Evolutionary conservation across 2,888 invertebrate species (phyloP).

Genomic region (Calephelis perditalis): DNA sequence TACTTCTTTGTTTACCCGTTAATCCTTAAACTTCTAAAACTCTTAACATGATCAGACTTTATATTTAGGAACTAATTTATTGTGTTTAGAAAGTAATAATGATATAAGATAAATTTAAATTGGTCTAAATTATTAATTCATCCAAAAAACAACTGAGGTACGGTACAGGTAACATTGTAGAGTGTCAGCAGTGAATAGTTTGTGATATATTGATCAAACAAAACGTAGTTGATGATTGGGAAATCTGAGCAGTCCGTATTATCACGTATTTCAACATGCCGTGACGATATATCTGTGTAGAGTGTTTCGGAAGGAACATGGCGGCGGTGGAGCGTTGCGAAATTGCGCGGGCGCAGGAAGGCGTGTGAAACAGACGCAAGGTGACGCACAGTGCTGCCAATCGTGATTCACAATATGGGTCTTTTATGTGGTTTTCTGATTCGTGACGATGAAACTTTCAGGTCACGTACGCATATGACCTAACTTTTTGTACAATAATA

Average conservation of each 20-base stretch:
- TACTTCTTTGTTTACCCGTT: no score
- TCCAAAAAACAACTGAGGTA: no score
- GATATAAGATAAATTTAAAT: no score
- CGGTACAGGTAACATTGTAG: no score
- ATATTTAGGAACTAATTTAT: no score
- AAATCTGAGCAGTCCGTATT: slow-evolving; percentile 5
- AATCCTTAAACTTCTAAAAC: no score
- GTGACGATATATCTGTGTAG: slow-evolving; percentile 16
- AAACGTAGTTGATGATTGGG: slow-evolving; percentile 1
- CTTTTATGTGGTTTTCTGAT: slow-evolving; percentile 45
- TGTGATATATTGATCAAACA: neutral
- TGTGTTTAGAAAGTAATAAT: no score
- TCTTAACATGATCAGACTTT: no score
- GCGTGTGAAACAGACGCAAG: slow-evolving; percentile 50
- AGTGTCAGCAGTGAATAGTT: neutral
- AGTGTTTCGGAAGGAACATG: slow-evolving; percentile 30
- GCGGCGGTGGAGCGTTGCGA: slow-evolving; percentile 40
- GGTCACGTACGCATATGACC: slow-evolving; percentile 56
- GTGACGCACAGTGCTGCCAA: slow-evolving; percentile 63
- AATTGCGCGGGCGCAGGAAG: slow-evolving; percentile 49
- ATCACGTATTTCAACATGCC: slow-evolving; percentile 16
- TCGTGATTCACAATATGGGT: slow-evolving; percentile 44
- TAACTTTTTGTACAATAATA: slow-evolving; percentile 5
- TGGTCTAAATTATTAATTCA: no score
- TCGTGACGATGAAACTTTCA: slow-evolving; percentile 37